Conservation (phyloP, 2,113 vertebrate species). For the Burhinus bistriatus region DNA sequence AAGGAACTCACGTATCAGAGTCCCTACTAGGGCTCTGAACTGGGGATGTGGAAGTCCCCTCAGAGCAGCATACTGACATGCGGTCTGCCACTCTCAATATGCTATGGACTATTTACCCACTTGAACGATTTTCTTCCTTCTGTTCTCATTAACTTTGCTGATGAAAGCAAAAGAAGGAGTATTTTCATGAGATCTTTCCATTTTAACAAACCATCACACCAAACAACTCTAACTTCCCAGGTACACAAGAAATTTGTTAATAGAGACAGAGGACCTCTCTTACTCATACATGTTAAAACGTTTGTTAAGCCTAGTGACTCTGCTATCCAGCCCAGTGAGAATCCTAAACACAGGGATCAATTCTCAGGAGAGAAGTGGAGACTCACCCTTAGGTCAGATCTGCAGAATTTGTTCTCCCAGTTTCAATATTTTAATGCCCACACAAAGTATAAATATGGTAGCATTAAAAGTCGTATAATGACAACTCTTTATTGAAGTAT, state of each 20-base stretch:
- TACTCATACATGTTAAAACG: background rate
- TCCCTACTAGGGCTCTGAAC: background rate
- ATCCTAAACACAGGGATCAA: background rate
- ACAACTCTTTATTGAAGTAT: background rate
- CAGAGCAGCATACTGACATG: background rate
- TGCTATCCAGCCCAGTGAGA: background rate
- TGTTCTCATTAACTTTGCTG: background rate
- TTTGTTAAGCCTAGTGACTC: accelerated
- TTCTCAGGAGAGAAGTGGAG: background rate
- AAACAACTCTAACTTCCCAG: background rate
- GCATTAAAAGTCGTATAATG: background rate
- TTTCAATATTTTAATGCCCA: background rate
- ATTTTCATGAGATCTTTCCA: background rate
- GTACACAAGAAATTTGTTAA: background rate
- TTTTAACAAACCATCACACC: background rate
- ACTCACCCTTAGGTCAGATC: background rate
- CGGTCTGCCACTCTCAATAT: background rate
- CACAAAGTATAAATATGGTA: background rate
- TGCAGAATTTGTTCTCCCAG: background rate
- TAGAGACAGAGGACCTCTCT: accelerated
- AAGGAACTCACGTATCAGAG: background rate
- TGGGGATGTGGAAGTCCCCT: background rate
- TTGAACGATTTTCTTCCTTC: background rate
- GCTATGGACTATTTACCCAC: background rate
- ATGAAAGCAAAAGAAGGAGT: background rate